A percentile compares a stretch with the other conserved stretches of the same genome.
phyloP scores from a whole-genome alignment of 1,140 invertebrate genomes.

The Chironomus striatipennis region DNA sequence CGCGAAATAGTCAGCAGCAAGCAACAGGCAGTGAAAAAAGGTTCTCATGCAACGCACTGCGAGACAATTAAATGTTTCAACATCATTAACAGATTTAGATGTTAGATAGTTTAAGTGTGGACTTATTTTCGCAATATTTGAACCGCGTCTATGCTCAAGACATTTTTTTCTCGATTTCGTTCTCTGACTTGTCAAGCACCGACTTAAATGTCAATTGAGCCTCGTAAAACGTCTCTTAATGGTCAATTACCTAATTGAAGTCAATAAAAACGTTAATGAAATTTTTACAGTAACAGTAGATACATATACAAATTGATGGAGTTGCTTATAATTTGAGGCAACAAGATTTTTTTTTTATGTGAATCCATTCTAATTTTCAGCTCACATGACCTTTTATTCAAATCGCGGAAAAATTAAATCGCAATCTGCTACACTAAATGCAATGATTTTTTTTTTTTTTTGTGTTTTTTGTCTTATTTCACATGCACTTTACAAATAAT shows the following conservation, averaged over 20 bases:
- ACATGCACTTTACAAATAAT: not conserved
- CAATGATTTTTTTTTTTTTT: not conserved
- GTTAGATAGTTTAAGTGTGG: too few species aligned
- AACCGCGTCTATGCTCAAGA: too few species aligned
- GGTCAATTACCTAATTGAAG: constrained; percentile 1
- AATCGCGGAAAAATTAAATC: not conserved
- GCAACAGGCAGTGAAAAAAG: too few species aligned
- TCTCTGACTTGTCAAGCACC: too few species aligned
- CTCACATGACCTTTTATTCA: constrained; percentile 12
- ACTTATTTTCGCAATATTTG: too few species aligned
- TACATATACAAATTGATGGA: not conserved
- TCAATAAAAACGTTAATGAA: constrained; percentile 2
- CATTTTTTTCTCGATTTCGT: too few species aligned
- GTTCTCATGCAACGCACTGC: too few species aligned
- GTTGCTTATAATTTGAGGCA: not conserved
- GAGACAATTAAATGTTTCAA: too few species aligned
- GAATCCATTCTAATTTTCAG: constrained; percentile 8
- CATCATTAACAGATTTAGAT: too few species aligned
- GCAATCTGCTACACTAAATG: constrained; percentile 1
- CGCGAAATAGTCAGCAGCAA: too few species aligned
- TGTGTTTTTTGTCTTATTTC: not conserved
- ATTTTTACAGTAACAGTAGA: not conserved
- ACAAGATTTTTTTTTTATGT: not conserved
- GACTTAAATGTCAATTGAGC: not conserved
- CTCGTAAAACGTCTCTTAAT: constrained; percentile 3